Conservation (phyloP, 2,113 vertebrate genomes). For the Catharus bicknelli region DNA sequence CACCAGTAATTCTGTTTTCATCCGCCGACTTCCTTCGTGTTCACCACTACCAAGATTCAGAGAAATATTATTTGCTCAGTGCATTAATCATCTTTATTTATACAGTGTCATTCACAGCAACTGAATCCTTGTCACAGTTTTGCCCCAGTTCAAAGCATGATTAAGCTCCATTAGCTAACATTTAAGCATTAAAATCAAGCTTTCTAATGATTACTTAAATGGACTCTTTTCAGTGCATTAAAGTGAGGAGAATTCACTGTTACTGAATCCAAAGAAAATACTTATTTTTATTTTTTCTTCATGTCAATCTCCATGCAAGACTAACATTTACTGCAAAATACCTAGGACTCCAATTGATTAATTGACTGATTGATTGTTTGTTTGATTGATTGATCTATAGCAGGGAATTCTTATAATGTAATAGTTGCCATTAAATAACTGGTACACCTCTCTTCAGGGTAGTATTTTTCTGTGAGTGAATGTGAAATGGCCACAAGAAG, state of each 20-base stretch:
- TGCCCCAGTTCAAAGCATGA: constrained; percentile 46
- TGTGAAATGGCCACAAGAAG: neutral
- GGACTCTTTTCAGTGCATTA: constrained; percentile 27
- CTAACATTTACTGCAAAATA: neutral
- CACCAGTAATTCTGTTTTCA: constrained; percentile 96
- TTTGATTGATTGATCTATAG: neutral
- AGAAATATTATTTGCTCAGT: neutral
- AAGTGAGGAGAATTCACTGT: constrained; percentile 6
- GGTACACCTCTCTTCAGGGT: neutral
- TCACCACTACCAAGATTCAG: constrained; percentile 80
- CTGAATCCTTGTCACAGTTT: neutral
- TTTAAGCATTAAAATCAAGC: constrained; percentile 53
- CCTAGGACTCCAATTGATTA: neutral
- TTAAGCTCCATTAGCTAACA: constrained; percentile 65
- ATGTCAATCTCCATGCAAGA: neutral
- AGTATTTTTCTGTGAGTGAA: neutral
- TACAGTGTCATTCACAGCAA: constrained; percentile 26
- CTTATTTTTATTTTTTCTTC: neutral
- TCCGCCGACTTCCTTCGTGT: constrained; percentile 91
- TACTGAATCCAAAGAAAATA: neutral
- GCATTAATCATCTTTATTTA: constrained; percentile 37
- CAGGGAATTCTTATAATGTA: neutral
- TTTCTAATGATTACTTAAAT: constrained; percentile 52
- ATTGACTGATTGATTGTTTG: neutral
- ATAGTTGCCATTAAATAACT: neutral